phyloP scores from a whole-genome alignment of 2,888 invertebrate species.

The Norana najaformis region DNA sequence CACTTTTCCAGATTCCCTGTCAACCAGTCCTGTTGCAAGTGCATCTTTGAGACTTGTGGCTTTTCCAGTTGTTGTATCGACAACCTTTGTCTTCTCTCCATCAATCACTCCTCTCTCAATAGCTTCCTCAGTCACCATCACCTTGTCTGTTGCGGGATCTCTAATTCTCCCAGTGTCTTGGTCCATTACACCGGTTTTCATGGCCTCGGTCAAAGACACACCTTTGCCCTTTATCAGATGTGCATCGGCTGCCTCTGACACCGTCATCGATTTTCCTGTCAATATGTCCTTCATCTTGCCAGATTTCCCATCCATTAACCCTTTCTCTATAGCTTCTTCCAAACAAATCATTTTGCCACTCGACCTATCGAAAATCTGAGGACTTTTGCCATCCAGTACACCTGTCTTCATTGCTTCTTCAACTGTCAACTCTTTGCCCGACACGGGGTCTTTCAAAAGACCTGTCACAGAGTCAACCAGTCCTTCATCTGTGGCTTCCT shows the following conservation, averaged over 20 bases:
- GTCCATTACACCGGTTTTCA: background rate
- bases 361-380: slow-evolving; percentile 47
- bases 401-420: slow-evolving; percentile 54
- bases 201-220: background rate
- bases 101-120: slow-evolving; percentile 79
- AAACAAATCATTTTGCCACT: slow-evolving; percentile 36
- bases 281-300: background rate
- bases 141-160: slow-evolving; percentile 77
- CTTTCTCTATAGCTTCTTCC: background rate
- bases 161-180: background rate
- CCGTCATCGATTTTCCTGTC: background rate
- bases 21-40: slow-evolving; percentile 72
- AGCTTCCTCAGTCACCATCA: slow-evolving; percentile 84
- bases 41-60: slow-evolving; percentile 75
- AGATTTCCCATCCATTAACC: background rate
- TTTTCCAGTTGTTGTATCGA: slow-evolving; percentile 71
- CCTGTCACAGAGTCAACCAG: slow-evolving; percentile 81
- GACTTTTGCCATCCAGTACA: slow-evolving; percentile 53
- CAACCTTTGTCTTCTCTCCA: slow-evolving; percentile 71
- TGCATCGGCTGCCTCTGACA: background rate
- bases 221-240: background rate
- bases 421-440: slow-evolving; percentile 62
- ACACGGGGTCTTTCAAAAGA: slow-evolving; percentile 76
- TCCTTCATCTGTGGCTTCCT: slow-evolving; percentile 77
- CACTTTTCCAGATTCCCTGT: slow-evolving; percentile 25